Evolutionary conservation across 53 echinoderm and acorn worm genomes (phyloP), one percentile per base, ranked within the genome.

Genomic region (Antedon mediterranea): DNA sequence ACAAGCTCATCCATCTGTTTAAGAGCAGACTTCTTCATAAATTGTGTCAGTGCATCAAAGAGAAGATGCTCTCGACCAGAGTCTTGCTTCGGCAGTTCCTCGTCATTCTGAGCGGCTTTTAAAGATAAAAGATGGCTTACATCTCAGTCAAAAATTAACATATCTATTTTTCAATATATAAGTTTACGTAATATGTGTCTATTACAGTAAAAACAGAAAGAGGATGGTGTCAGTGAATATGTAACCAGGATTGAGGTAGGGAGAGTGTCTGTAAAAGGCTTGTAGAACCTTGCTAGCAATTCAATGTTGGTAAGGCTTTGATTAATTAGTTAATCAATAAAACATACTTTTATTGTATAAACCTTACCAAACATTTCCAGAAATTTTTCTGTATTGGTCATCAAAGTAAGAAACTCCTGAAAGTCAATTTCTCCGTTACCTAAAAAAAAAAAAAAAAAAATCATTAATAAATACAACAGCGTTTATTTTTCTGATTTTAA

Each of bases 401-500:
- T 95, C 86, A 95, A 74, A 23, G 82, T 86, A 30, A 93, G 41
- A 82, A 95, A 95, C 78, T 95, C 91, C 14, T 84, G 83, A 71
- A 95, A 95, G 79, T 95, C 91, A 37, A 95, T 95, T 78, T 95
- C 97, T 26, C 97, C 97, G 71, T 91, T 95, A 6, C 97, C 91
- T 95, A 79, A 29, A 43, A 81, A 44, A 11, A 29, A 1, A 29
- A n/a, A n/a, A n/a, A 33, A 32, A 82, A n/a, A n/a, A n/a, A n/a
- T n/a, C n/a, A n/a, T n/a, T n/a, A n/a, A n/a, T n/a, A n/a, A n/a
- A n/a, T n/a, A n/a, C n/a, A 11, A 6, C 4, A 37, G 37, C 4
- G 4, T 6, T n/a, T n/a, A n/a, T n/a, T 37, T 37, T 37, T 4
- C 37, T 4, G 37, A 37, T 37, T 37, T 37, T n/a, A n/a, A n/a